Evolutionary conservation across 2,797 vertebrate species (phyloP).

Genomic region (Malurus leucopterus): DNA sequence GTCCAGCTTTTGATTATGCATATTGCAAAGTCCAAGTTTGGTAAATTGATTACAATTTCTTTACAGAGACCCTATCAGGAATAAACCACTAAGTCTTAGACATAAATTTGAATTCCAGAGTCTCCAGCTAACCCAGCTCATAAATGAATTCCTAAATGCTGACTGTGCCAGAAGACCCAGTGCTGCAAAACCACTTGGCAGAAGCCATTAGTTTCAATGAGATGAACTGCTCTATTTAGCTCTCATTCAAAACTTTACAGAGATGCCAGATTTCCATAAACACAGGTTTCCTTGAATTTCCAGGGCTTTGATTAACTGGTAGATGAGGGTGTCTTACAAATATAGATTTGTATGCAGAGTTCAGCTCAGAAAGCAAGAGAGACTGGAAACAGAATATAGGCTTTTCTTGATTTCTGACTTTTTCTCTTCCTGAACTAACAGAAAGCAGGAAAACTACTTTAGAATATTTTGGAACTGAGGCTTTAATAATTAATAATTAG

Average conservation of each 20-base stretch:
- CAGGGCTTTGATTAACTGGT: conserved; percentile 78
- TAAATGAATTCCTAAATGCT: conserved; percentile 92
- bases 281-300: conserved; percentile 79
- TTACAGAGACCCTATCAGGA: conserved; percentile 72
- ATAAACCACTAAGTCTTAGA: conserved; percentile 72
- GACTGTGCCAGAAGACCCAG: conserved; percentile 85
- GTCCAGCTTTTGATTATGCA: conserved; percentile 40
- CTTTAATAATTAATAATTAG: conserved; percentile 65
- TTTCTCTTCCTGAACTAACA: conserved; percentile 50
- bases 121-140: conserved; percentile 83
- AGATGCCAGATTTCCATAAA: conserved; percentile 81
- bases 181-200: conserved; percentile 88
- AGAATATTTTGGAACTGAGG: conserved; percentile 25
- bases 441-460: conserved; percentile 46
- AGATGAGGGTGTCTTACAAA: conserved; percentile 72
- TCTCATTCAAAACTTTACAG: conserved; percentile 78
- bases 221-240: conserved; percentile 82
- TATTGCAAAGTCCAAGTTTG: conserved; percentile 63
- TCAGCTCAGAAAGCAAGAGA: conserved; percentile 54
- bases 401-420: conserved; percentile 45
- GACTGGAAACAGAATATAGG: conserved; percentile 34
- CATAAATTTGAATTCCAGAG: conserved; percentile 85
- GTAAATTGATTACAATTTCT: conserved; percentile 76
- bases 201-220: conserved; percentile 81
- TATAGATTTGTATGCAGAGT: conserved; percentile 70